Percentiles rank a stretch among this genome's conserved stretches.
These are phyloP conservation scores for Cremastinae sp. DNA, from an alignment of 2,888 invertebrate species.

Conservation along the genomic window DNA sequence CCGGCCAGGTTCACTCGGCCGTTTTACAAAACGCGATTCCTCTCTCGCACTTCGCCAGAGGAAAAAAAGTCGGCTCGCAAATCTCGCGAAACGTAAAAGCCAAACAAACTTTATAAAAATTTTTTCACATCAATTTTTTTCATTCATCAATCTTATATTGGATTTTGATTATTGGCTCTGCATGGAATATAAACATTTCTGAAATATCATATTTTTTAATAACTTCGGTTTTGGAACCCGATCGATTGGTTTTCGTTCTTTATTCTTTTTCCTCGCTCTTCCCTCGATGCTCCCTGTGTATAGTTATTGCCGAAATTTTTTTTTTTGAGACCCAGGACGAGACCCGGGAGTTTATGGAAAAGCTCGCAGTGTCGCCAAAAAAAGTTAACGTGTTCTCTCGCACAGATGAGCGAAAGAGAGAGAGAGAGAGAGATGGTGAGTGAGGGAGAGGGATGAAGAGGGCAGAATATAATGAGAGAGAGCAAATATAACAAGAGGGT, in stretches of 20 bases:
- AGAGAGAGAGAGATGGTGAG: slow-evolving; percentile 5
- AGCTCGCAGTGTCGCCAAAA: no score
- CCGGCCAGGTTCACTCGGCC: slow-evolving; percentile 55
- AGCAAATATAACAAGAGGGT: slow-evolving; percentile 39
- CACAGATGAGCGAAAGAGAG: slow-evolving; percentile 20
- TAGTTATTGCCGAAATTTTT: no score
- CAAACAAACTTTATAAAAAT: background rate
- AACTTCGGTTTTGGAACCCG: no score
- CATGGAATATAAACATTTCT: no score
- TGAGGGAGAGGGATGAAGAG: slow-evolving; percentile 11
- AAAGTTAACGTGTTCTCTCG: background rate
- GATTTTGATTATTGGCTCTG: slow-evolving; percentile 65
- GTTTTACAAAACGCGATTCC: slow-evolving; percentile 51
- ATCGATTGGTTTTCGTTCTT: no score
- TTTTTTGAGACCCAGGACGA: no score
- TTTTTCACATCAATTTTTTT: no score
- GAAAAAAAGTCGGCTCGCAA: slow-evolving; percentile 16
- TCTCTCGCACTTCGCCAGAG: slow-evolving; percentile 1
- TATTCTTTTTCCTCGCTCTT: no score
- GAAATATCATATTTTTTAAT: no score
- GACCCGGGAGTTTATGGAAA: no score
- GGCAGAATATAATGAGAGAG: slow-evolving; percentile 14
- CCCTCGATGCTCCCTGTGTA: no score
- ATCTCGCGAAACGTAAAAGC: background rate
- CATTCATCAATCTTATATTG: no score